Evolutionary conservation across 2,113 vertebrate genomes (phyloP).

Genomic region (Spermophilus dauricus): DNA sequence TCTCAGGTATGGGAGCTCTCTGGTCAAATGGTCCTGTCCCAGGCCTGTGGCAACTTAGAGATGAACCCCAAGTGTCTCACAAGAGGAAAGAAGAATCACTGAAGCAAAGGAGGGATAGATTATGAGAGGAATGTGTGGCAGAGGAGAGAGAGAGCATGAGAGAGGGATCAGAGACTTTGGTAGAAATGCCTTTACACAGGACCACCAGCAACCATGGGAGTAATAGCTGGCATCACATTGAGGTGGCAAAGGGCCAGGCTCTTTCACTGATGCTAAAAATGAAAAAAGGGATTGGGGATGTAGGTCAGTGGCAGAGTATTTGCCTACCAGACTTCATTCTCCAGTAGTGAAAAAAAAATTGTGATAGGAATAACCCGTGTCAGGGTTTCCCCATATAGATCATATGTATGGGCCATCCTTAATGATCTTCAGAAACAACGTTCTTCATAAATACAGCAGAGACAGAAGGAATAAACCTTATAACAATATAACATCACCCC

Average conservation of each 20-base stretch:
- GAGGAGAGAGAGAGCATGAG: neutral
- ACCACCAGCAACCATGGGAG: fast-evolving
- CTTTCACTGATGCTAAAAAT: neutral
- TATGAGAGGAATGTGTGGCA: neutral
- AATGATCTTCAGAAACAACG: too few relatives aligned
- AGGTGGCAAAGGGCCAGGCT: neutral
- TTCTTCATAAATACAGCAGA: too few relatives aligned
- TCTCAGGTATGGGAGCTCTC: neutral
- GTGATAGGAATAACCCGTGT: too few relatives aligned
- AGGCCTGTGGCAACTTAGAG: neutral
- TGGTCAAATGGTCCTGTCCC: neutral
- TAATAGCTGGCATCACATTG: fast-evolving
- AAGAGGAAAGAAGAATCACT: neutral
- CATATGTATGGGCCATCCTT: too few relatives aligned
- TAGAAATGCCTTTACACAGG: neutral
- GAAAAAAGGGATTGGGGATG: too few relatives aligned
- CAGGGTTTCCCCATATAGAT: too few relatives aligned
- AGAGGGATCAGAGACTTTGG: neutral
- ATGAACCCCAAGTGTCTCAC: neutral
- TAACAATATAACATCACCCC: too few relatives aligned
- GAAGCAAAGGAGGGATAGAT: neutral
- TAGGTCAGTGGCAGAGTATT: too few relatives aligned
- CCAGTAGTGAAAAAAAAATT: too few relatives aligned
- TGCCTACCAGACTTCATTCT: too few relatives aligned
- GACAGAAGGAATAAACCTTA: too few relatives aligned